Evolutionary conservation across 2,888 invertebrate species (phyloP).

Genomic region (Phaedon cochleariae): DNA sequence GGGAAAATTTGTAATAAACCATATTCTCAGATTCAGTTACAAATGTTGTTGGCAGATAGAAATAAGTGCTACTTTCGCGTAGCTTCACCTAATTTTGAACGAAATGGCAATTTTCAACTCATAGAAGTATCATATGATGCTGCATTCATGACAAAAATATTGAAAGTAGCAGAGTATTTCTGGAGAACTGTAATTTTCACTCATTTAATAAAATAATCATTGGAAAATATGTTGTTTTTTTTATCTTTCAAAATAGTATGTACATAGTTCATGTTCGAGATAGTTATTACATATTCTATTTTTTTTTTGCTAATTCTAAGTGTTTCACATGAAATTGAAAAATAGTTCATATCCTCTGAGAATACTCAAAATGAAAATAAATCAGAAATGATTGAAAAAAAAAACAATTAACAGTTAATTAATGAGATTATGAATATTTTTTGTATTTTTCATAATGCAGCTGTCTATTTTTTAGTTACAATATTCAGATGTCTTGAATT

Average conservation of each 20-base stretch:
- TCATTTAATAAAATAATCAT: background rate
- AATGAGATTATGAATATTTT: too few species aligned
- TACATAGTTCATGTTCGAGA: too few species aligned
- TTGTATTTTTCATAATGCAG: too few species aligned
- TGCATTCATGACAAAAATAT: background rate
- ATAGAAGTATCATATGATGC: background rate
- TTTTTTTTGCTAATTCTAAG: too few species aligned
- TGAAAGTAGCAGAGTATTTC: background rate
- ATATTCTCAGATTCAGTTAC: background rate
- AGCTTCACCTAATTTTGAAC: constrained; percentile 1
- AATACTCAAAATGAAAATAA: too few species aligned
- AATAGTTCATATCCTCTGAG: too few species aligned
- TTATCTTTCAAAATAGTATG: background rate
- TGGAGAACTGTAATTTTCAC: background rate
- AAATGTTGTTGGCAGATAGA: background rate
- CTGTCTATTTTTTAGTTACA: too few species aligned
- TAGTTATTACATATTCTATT: too few species aligned
- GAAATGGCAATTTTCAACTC: background rate
- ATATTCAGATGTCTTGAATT: too few species aligned
- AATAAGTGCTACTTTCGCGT: background rate
- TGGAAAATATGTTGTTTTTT: background rate
- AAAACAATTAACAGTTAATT: too few species aligned
- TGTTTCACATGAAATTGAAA: too few species aligned
- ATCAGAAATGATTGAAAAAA: too few species aligned
- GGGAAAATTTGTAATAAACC: constrained; percentile 3